These are phyloP conservation scores for Tiliacea aurago DNA, from an alignment of 2,888 invertebrate genomes.

Conservation along the genomic window DNA sequence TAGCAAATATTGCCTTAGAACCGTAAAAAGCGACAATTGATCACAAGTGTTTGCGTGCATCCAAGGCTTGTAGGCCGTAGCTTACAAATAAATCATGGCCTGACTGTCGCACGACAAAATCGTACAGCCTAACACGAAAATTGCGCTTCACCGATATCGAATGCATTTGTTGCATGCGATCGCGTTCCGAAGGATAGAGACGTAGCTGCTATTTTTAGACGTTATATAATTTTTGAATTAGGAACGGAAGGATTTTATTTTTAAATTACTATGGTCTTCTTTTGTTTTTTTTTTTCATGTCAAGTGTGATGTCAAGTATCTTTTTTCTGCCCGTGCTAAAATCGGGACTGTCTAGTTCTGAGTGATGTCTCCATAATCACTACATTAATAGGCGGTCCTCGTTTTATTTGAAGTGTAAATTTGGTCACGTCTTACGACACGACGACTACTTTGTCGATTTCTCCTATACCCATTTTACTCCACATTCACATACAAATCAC, in stretches of 20 bases:
- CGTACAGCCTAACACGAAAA: constrained; percentile 85
- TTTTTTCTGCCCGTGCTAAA: constrained; percentile 8
- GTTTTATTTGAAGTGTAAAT: not conserved
- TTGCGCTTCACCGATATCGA: constrained; percentile 84
- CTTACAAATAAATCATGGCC: constrained; percentile 80
- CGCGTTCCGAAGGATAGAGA: constrained; percentile 71
- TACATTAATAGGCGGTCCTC: not conserved
- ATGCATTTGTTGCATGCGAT: constrained; percentile 87
- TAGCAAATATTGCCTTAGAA: constrained; percentile 36
- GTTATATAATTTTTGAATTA: constrained; percentile 40
- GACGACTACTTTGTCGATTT: no score
- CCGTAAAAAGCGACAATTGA: constrained; percentile 75
- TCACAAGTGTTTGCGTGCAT: constrained; percentile 85
- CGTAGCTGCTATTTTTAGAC: constrained; percentile 70
- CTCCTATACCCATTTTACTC: not conserved
- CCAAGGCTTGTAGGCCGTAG: constrained; percentile 66
- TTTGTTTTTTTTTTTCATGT: not conserved
- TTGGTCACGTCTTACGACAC: not conserved
- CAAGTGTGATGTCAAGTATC: no score
- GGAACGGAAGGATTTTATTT: constrained; percentile 9
- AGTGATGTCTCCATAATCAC: not conserved
- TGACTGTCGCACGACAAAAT: constrained; percentile 82
- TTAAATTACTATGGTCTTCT: constrained; percentile 13
- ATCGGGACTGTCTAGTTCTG: not conserved
- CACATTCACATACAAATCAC: constrained; percentile 39